A percentile compares a stretch with the other conserved stretches of the same genome.
These are phyloP conservation scores for Archaeoteleia sp. DNA, from an alignment of 2,888 invertebrate genomes.

Conservation along the genomic window DNA sequence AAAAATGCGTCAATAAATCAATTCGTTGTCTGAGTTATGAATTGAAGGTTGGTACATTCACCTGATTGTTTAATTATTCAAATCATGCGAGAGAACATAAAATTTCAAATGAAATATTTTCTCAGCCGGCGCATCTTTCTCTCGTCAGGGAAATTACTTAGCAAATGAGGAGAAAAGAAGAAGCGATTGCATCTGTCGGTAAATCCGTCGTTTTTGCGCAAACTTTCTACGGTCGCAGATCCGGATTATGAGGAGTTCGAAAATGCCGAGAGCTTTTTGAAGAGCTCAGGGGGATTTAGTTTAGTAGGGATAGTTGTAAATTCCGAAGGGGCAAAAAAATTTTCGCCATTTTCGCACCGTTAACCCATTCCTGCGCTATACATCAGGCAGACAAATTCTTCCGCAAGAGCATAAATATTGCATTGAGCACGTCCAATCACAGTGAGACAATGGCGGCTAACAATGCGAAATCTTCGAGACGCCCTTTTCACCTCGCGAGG, in stretches of 20 bases:
- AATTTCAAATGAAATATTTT: constrained; percentile 29
- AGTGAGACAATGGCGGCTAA: constrained; percentile 66
- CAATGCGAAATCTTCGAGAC: constrained; percentile 61
- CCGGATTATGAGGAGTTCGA: constrained; percentile 23
- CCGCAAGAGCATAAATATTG: constrained; percentile 51
- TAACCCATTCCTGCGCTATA: constrained; percentile 29
- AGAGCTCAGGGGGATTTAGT: constrained; percentile 24
- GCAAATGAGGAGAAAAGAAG: constrained; percentile 10
- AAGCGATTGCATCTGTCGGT: constrained; percentile 2
- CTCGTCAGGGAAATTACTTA: constrained; percentile 50
- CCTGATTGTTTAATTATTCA: not conserved
- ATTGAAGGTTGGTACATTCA: too few species aligned
- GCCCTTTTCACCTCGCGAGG: constrained; percentile 57
- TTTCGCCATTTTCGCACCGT: constrained; percentile 44
- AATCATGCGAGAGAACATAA: constrained; percentile 3
- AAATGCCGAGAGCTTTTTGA: constrained; percentile 14
- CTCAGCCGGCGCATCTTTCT: constrained; percentile 39
- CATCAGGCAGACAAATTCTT: constrained; percentile 44
- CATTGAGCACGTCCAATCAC: constrained; percentile 60
- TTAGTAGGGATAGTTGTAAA: constrained; percentile 24
- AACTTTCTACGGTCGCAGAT: constrained; percentile 9
- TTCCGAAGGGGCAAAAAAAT: constrained; percentile 38
- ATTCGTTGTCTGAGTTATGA: too few species aligned
- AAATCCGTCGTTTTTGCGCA: constrained; percentile 32
- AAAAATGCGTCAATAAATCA: too few species aligned